Percentiles rank a stretch among this genome's conserved stretches.
Evolutionary conservation across 2,888 invertebrate species (phyloP).

Genomic region (Oasisia sp.): DNA sequence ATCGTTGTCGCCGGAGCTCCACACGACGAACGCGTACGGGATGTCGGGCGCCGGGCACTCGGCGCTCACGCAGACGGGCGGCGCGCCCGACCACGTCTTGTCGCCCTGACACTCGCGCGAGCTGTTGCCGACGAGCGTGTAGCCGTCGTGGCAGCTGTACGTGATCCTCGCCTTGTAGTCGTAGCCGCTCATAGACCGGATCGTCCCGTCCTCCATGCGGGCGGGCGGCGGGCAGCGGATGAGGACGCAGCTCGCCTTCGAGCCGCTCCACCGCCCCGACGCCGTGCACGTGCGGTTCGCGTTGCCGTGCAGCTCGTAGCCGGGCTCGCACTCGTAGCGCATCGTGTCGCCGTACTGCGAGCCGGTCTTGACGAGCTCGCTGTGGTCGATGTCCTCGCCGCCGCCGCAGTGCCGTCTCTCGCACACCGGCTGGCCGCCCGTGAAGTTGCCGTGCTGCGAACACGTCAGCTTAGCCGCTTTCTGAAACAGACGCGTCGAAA

Average conservation of each 20-base stretch:
- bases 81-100: slow-evolving; percentile 46
- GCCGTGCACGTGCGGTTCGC: slow-evolving; percentile 23
- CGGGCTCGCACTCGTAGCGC: slow-evolving; percentile 20
- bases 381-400: slow-evolving; percentile 31
- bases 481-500: not conserved
- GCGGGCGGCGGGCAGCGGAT: not conserved
- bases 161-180: slow-evolving; percentile 31
- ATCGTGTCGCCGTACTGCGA: slow-evolving; percentile 18
- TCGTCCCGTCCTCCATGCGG: not conserved
- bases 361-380: slow-evolving; percentile 25
- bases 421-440: slow-evolving; percentile 29
- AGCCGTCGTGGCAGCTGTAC: slow-evolving; percentile 58
- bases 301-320: not conserved
- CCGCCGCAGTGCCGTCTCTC: slow-evolving; percentile 26
- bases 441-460: slow-evolving; percentile 29
- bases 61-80: slow-evolving; percentile 59
- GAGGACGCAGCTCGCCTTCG: slow-evolving; percentile 21
- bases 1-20: not conserved
- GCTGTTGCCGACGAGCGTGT: slow-evolving; percentile 35
- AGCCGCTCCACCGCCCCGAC: slow-evolving; percentile 29
- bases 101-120: slow-evolving; percentile 30
- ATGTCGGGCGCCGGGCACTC: not conserved
- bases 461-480: slow-evolving; percentile 32
- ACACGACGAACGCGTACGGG: slow-evolving; percentile 6
- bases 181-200: slow-evolving; percentile 23